Base-by-base conservation (phyloP, 2,888 invertebrate genomes). In the Troglohyphantes excavatus region DNA sequence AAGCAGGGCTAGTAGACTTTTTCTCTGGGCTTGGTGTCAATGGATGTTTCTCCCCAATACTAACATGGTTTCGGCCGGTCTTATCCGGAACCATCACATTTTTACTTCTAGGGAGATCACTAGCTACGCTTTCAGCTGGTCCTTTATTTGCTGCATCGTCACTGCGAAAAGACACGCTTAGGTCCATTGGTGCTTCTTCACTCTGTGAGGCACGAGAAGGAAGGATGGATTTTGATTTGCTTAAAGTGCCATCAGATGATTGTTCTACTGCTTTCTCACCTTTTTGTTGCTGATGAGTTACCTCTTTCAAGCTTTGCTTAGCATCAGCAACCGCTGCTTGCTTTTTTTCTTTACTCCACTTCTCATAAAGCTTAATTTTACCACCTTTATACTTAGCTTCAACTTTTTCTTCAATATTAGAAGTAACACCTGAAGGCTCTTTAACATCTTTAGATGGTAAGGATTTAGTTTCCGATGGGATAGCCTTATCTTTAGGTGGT, bases 341-440 rank as follows among this genome's bases (percentile, higher is more conserved):
- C 33, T 78, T 84, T 53, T 84, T 90, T 33, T 90, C 83, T 53
- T 79, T 90, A 39, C 63, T 90, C 86, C 85, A 90, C 39, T 81
- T 81, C 39, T 85, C 85, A 73, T 90, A 90, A 27, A 86, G 29
- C 63, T 82, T 85, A 2, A 90, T 75, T 75, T 90, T 90, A 29
- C 81, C 59, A 33, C 73, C 43, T 33, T 85, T 90, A 29, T 39
- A 73, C 43, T 68, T 82, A 17, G 6, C 13, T 68, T 89, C 82
- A 65, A 29, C 17, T 13, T n/a, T 6, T 29, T 26, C 26, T 63
- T 29, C 21, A 19, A 13, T 21, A n/a, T 29, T 2, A 23, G 46
- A 26, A 19, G 33, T 17, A 39, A n/a, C 53, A 53, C 5, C 53
- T 17, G 53, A 53, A n/a, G 53, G 53, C 39, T 53, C 53, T 53